A percentile compares a stretch with the other conserved stretches of the same genome.
These are phyloP conservation scores for Chelon auratus DNA, from an alignment of 2,797 vertebrate genomes.

Conservation along the genomic window DNA sequence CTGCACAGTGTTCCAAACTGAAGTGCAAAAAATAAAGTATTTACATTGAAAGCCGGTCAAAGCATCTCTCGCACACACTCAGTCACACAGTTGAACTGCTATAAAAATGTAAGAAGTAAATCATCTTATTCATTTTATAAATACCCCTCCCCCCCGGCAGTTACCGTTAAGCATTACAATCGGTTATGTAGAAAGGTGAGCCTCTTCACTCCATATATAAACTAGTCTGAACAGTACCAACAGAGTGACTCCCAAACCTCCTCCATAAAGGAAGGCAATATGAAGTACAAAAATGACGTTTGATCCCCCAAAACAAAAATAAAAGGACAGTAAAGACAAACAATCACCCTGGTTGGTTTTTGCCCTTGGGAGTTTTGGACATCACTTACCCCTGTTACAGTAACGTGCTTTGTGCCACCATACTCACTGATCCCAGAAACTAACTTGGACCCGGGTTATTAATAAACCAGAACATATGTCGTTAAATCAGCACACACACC, in stretches of 20 bases:
- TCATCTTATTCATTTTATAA: constrained; percentile 41
- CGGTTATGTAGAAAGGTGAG: constrained; percentile 25
- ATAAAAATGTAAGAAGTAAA: constrained; percentile 53
- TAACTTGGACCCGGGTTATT: no score
- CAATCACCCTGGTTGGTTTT: no score
- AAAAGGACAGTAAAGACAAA: no score
- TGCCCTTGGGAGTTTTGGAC: no score
- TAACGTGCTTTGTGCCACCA: no score
- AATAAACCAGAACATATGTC: no score
- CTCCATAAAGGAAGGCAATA: no score
- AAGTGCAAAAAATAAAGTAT: constrained; percentile 57
- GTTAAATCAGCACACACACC: no score
- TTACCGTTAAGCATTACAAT: constrained; percentile 19
- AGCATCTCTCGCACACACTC: constrained; percentile 7
- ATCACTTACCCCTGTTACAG: no score
- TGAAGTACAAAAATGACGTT: no score
- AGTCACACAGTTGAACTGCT: constrained; percentile 19
- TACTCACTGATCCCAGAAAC: no score
- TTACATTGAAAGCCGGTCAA: constrained; percentile 38
- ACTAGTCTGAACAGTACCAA: background rate
- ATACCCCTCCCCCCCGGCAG: constrained; percentile 16
- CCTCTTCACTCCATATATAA: background rate
- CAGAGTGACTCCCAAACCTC: constrained; percentile 1
- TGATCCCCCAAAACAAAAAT: no score
- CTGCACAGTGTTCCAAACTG: constrained; percentile 38